Base-by-base conservation (phyloP, 2,797 vertebrate genomes). In the Bryconaethiops microstoma region DNA sequence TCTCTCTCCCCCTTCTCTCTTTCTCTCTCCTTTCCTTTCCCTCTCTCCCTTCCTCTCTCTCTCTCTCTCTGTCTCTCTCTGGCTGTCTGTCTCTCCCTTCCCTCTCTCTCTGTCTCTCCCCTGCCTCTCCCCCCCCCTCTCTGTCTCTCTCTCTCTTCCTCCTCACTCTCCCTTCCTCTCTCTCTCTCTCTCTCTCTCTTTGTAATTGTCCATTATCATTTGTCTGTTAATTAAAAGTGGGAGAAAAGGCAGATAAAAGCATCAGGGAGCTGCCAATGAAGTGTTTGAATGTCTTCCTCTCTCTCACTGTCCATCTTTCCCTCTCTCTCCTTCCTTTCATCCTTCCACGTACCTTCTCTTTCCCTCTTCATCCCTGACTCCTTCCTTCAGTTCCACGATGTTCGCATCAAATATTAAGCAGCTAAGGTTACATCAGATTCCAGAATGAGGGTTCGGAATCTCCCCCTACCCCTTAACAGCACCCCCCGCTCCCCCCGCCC, bases 371-470 rank as follows among this genome's bases (percentile, higher is more conserved):
- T 74, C 80, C 82, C 86, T 89, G 86, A 81, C 80, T 82, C 78
- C 86, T 89, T 87, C 89, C 90, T 92, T 92, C 92, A 89, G 92
- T 93, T 90, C 91, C 87, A 87, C 29, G 82, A 90, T 82, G 79
- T 84, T 87, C 79, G 78, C 90, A 92, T 95, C 87, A 93, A 94
- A 92, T 93, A 93, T 94, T 93, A 83, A 94, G 87, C 87, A 82
- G 79, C 87, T 84, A 74, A 78, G 83, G 85, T 92, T 90, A 88
- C 89, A 69, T 94, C 93, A 93, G 92, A 92, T 88, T 90, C 63
- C 60, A 75, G 79, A 90, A 92, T 74, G 88, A 90, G 88, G 87
- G 83, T 83, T 85, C 83, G 87, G 85, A 81, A 85, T 89, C 17
- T 87, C 86, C 87, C 35, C 35, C 35, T 35, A 35, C 4, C 4